These are phyloP conservation scores for Leucoma salicis DNA, from an alignment of 2,888 invertebrate species.

Conservation along the genomic window DNA sequence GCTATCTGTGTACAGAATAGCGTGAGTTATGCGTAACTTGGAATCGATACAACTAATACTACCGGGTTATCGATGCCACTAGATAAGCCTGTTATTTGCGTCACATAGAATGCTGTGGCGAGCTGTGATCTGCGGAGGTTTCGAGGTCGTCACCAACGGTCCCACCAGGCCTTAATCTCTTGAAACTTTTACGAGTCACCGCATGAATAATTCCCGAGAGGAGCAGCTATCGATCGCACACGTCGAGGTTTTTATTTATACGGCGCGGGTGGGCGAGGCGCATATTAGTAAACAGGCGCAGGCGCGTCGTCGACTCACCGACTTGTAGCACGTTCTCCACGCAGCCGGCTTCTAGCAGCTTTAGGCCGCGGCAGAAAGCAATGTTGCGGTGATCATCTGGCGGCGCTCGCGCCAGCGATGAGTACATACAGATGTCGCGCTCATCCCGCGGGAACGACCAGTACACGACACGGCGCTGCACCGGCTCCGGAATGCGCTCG, in stretches of 20 bases:
- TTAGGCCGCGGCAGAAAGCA: conserved; percentile 93
- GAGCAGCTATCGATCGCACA: conserved; percentile 81
- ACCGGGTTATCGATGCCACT: conserved; percentile 50
- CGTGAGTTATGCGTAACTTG: conserved; percentile 43
- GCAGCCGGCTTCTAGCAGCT: conserved; percentile 90
- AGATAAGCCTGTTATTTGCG: conserved; percentile 51
- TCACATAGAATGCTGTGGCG: conserved; percentile 31
- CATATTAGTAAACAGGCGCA: conserved; percentile 82
- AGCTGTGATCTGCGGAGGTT: conserved; percentile 26
- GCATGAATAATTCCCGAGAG: conserved; percentile 82
- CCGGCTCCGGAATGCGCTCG: conserved; percentile 93
- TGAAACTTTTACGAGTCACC: conserved; percentile 72
- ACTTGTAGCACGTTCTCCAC: conserved; percentile 94
- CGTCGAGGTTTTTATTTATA: conserved; percentile 82
- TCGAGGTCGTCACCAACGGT: conserved; percentile 41
- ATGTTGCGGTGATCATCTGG: conserved; percentile 89
- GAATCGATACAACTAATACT: conserved; percentile 54
- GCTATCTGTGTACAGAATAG: conserved; percentile 25
- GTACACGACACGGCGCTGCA: conserved; percentile 92
- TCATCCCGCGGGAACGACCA: conserved; percentile 95
- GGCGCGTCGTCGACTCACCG: conserved; percentile 86
- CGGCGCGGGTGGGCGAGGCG: conserved; percentile 81
- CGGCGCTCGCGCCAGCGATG: conserved; percentile 85
- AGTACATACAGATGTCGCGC: conserved; percentile 94
- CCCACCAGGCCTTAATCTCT: conserved; percentile 67